Evolutionary conservation across 1,140 invertebrate species (phyloP).

Genomic region (Holotrichia oblita): DNA sequence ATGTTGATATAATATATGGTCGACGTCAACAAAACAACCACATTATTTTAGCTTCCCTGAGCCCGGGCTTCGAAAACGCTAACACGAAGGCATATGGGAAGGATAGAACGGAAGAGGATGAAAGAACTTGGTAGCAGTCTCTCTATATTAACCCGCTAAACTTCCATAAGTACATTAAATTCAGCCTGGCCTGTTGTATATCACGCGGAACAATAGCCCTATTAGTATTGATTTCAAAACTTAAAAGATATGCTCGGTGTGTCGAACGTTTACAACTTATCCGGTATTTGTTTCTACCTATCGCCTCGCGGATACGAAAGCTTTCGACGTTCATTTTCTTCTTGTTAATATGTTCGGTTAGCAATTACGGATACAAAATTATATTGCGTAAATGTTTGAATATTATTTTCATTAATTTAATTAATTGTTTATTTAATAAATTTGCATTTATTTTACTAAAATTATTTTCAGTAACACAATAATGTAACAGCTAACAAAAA

Average conservation of each 20-base stretch:
- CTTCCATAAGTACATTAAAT: constrained; percentile 32
- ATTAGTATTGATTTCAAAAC: constrained; percentile 32
- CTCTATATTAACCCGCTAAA: constrained; percentile 22
- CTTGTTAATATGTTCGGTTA: not conserved
- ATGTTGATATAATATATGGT: too few relatives aligned
- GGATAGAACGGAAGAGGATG: not conserved
- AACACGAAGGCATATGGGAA: not conserved
- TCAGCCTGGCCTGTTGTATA: not conserved
- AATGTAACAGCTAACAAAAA: too few relatives aligned
- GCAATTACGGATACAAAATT: too few relatives aligned
- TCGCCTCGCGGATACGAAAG: not conserved
- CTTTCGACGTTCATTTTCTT: not conserved
- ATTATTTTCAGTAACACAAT: too few relatives aligned
- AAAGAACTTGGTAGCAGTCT: not conserved
- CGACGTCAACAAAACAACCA: too few relatives aligned
- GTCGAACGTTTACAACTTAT: constrained; percentile 3
- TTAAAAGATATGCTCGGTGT: constrained; percentile 5
- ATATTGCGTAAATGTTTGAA: too few relatives aligned
- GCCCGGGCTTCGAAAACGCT: not conserved
- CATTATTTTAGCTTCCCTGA: too few relatives aligned
- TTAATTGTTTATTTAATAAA: too few relatives aligned
- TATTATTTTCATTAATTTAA: too few relatives aligned
- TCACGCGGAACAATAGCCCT: constrained; percentile 9
- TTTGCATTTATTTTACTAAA: too few relatives aligned
- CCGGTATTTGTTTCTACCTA: not conserved